Percentiles rank a stretch among this genome's conserved stretches.
phyloP scores from a whole-genome alignment of 2,113 vertebrate species.

The Danionella cerebrum region DNA sequence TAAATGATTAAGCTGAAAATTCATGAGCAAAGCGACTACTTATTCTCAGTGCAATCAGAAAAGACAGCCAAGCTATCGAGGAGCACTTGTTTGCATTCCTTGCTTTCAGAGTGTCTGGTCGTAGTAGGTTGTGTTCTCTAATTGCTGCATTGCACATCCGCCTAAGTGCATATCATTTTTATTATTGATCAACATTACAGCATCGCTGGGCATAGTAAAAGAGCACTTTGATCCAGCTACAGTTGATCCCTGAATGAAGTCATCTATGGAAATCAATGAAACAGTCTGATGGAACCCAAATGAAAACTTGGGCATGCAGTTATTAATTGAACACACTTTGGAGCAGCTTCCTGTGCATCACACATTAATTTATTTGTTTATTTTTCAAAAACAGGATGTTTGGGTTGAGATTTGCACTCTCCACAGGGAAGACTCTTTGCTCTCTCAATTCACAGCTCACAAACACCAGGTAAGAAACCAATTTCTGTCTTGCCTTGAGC shows the following conservation, averaged over 20 bases:
- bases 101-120: background rate
- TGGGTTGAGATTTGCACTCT: background rate
- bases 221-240: conserved; percentile 1
- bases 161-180: conserved; percentile 18
- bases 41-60: background rate
- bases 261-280: conserved; percentile 21
- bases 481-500: conserved; percentile 30
- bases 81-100: conserved; percentile 9
- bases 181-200: conserved; percentile 25
- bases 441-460: conserved; percentile 21
- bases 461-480: conserved; percentile 20
- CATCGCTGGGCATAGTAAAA: conserved; percentile 2
- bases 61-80: background rate
- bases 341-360: background rate
- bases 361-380: conserved; percentile 12
- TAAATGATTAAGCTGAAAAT: conserved; percentile 17
- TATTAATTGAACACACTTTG: conserved; percentile 8
- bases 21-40: background rate
- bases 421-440: conserved; percentile 14
- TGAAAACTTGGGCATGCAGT: background rate
- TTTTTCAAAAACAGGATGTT: conserved; percentile 12
- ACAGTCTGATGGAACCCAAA: conserved; percentile 13
- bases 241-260: conserved; percentile 25
- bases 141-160: background rate
- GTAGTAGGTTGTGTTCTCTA: background rate